Base-by-base conservation (phyloP, 2,113 vertebrate species). In the Arenaria interpres region DNA sequence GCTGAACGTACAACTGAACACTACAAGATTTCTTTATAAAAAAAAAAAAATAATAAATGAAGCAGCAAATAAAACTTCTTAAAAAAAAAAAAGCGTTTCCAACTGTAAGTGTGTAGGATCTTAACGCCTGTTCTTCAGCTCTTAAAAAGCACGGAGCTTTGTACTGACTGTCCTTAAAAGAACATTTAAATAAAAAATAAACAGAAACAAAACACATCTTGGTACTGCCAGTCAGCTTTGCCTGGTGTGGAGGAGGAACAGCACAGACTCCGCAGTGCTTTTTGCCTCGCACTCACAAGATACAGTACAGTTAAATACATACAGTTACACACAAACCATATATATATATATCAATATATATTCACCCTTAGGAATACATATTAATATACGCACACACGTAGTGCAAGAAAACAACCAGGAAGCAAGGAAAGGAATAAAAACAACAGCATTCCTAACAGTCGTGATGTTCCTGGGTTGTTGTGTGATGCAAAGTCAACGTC, bases 261-360 rank as follows among this genome's bases (percentile, higher is more conserved):
- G 94, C 93, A 92, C 93, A 18, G 92, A 59, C 94, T 68, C 93
- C 18, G 77, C 90, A 64, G 72, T 89, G 95, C 89, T 81, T 72
- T 74, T 60, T 74, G 67, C 96, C 95, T 95, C 92, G 30, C 93
- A 56, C 96, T 88, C 92, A 90, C 83, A 72, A 94, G 95, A 85
- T 97, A 97, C 91, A 96, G 97, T 97, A 96, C 96, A 94, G 88
- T 94, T 97, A 96, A 97, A 96, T 91, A 97, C 79, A 2, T 90
- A 96, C 91, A 91, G 94, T 96, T 94, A 93, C 91, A 95, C 86
- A 95, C 93, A 93, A 95, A 97, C 96, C 94, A 91, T 54, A 93
- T 76, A 74, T 37, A 74, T 37, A 60, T 86, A 86, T 96, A 97
- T 94, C 91, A 95, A 95, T 88, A 97, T 53, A 81, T 96, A 96